Percentiles rank a stretch among this genome's conserved stretches.
These are phyloP conservation scores for Oreochromis aureus DNA, from an alignment of 2,113 vertebrate species.

Conservation along the genomic window DNA sequence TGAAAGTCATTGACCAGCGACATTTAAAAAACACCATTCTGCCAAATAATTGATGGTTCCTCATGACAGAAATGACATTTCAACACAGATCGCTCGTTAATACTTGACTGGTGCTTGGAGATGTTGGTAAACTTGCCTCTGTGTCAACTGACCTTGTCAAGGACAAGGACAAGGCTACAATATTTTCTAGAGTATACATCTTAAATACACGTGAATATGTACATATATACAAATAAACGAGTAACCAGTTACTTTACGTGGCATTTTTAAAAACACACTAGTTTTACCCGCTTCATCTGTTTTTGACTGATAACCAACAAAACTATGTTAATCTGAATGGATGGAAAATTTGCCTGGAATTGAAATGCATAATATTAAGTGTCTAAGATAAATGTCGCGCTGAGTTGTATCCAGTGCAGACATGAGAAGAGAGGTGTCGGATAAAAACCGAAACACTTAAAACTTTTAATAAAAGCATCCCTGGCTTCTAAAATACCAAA, in stretches of 20 bases:
- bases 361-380: background rate
- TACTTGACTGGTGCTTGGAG: background rate
- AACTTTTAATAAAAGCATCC: background rate
- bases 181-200: background rate
- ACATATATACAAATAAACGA: background rate
- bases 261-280: background rate
- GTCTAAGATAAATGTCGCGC: background rate
- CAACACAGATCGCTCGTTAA: background rate
- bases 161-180: background rate
- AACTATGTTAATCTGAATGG: background rate
- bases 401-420: background rate
- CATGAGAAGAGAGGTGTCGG: background rate
- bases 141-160: slow-evolving; percentile 37
- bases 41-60: background rate
- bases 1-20: background rate
- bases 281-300: background rate
- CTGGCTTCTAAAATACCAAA: background rate
- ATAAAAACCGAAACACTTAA: background rate
- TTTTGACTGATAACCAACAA: background rate
- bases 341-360: background rate
- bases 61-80: background rate
- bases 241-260: background rate
- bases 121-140: background rate
- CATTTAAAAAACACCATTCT: background rate
- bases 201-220: background rate